Conservation (phyloP, 2,797 vertebrate species). For the Crocidura indochinensis region DNA sequence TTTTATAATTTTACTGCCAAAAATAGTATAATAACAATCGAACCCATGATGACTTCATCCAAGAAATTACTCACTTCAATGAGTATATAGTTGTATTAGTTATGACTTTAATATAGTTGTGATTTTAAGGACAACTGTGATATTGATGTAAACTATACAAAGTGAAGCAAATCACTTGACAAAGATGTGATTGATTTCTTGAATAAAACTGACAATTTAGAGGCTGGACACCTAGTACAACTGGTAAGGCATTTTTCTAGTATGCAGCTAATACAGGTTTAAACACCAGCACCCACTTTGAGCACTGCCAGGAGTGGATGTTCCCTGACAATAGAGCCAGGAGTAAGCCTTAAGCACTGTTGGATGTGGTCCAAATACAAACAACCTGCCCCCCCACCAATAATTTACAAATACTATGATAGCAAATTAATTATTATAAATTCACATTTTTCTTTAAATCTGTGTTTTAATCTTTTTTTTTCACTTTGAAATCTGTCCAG, state of each 20-base stretch:
- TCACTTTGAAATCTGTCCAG: neutral
- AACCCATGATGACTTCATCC: neutral
- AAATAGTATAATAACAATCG: neutral
- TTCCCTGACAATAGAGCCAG: too few species aligned
- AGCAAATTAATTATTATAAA: neutral
- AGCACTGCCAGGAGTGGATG: too few species aligned
- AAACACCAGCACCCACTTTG: too few species aligned
- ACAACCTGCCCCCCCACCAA: too few species aligned
- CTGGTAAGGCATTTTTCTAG: too few species aligned
- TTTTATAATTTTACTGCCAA: slow-evolving; percentile 37
- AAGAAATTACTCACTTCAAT: neutral
- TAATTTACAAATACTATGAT: neutral
- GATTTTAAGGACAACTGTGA: neutral
- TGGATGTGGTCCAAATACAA: too few species aligned
- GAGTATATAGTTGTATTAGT: neutral
- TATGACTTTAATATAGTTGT: neutral
- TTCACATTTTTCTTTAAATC: neutral
- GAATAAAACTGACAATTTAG: slow-evolving; percentile 24
- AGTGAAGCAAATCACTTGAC: slow-evolving; percentile 8
- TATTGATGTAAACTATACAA: neutral
- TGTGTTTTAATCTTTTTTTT: slow-evolving; percentile 1
- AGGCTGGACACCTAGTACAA: too few species aligned
- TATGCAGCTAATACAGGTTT: too few species aligned
- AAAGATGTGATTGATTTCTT: neutral
- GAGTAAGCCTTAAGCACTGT: too few species aligned